phyloP scores from a whole-genome alignment of 2,888 invertebrate genomes.

The Pinctada fucata region DNA sequence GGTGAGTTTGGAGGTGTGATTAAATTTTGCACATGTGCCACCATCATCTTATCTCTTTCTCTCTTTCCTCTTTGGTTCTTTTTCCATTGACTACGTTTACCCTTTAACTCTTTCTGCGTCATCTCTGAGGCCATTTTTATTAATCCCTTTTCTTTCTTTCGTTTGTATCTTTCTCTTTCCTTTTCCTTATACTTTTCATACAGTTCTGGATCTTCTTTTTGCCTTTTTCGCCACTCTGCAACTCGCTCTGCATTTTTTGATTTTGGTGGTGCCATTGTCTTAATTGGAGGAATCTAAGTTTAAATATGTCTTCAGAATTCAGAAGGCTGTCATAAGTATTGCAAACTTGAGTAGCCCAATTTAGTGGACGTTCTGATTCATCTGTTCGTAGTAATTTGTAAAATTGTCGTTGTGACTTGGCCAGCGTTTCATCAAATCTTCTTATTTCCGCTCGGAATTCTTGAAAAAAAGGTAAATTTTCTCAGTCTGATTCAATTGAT shows the following conservation, averaged over 20 bases:
- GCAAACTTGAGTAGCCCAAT: constrained; percentile 1
- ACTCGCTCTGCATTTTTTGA: neutral
- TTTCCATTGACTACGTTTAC: neutral
- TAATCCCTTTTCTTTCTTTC: neutral
- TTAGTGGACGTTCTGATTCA: neutral
- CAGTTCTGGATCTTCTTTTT: neutral
- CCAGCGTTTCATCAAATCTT: neutral
- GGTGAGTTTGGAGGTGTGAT: neutral
- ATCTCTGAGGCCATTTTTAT: neutral
- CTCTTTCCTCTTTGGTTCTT: neutral
- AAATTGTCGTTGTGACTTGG: neutral
- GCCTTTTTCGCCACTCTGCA: neutral
- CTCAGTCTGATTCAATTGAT: neutral
- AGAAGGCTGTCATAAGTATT: neutral
- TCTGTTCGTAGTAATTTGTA: neutral
- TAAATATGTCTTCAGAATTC: too few species aligned
- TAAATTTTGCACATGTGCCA: neutral
- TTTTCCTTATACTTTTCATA: neutral
- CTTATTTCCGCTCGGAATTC: neutral
- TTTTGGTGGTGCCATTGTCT: neutral
- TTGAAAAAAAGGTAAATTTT: neutral
- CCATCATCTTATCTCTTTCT: neutral
- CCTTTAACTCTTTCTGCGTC: neutral
- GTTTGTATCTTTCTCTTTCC: neutral
- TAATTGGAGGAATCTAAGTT: neutral